Conservation (phyloP, 2,888 invertebrate genomes). For the Theodoxus fluviatilis region DNA sequence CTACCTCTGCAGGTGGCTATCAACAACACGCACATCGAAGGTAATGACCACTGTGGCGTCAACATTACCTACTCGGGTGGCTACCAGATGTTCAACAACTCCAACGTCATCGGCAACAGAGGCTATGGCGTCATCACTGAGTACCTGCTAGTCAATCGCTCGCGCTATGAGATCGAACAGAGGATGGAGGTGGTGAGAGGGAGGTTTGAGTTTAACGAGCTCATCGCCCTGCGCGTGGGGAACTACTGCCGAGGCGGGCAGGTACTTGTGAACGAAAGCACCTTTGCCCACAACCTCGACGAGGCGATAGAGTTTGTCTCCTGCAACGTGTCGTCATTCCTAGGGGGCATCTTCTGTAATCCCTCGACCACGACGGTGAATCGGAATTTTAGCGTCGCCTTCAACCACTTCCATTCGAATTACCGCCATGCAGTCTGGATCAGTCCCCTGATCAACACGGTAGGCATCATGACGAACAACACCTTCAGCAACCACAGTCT, state of each 20-base stretch:
- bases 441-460: slow-evolving; percentile 60
- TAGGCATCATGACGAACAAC: slow-evolving; percentile 75
- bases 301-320: slow-evolving; percentile 83
- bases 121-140: slow-evolving; percentile 72
- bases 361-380: too few relatives aligned
- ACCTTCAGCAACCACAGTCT: slow-evolving; percentile 82
- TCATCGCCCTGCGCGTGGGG: slow-evolving; percentile 88
- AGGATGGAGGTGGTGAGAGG: slow-evolving; percentile 77
- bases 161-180: slow-evolving; percentile 48
- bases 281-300: slow-evolving; percentile 81
- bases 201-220: slow-evolving; percentile 84
- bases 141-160: slow-evolving; percentile 55
- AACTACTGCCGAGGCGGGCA: slow-evolving; percentile 79
- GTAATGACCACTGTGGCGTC: slow-evolving; percentile 79
- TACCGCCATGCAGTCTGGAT: slow-evolving; percentile 59
- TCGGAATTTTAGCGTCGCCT: slow-evolving; percentile 60
- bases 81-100: slow-evolving; percentile 86
- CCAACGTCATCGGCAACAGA: slow-evolving; percentile 83
- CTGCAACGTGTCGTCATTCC: slow-evolving; percentile 74
- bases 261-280: slow-evolving; percentile 83
- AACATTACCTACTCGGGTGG: slow-evolving; percentile 96
- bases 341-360: too few relatives aligned
- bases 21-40: slow-evolving; percentile 86
- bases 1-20: too few relatives aligned
- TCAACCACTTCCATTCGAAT: slow-evolving; percentile 57